A percentile compares a stretch with the other conserved stretches of the same genome.
These are phyloP conservation scores for Pectinophora gossypiella DNA, from an alignment of 1,140 invertebrate species.

Conservation along the genomic window DNA sequence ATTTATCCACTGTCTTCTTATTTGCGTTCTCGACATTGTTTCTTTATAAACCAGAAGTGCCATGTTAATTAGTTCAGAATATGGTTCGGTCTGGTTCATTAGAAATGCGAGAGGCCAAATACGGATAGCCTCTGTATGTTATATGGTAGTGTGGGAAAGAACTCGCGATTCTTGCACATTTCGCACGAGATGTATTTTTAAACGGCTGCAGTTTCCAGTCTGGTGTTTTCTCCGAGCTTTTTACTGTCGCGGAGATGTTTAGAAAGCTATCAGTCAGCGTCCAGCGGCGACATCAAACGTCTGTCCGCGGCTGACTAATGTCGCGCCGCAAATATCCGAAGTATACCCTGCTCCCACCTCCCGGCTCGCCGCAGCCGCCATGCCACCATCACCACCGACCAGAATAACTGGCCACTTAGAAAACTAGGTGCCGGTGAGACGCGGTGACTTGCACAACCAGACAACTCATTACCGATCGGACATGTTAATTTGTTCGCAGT, in stretches of 20 bases:
- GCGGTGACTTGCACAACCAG: neutral
- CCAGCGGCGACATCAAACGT: constrained; percentile 49
- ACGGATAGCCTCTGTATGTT: no score
- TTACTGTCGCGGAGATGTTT: constrained; percentile 55
- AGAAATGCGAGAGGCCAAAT: no score
- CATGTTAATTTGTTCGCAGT: neutral
- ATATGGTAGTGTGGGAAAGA: neutral
- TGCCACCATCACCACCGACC: neutral
- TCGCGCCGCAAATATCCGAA: no score
- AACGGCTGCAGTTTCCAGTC: constrained; percentile 59
- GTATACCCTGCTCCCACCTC: no score
- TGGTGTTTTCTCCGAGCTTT: constrained; percentile 59
- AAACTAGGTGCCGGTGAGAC: constrained; percentile 10
- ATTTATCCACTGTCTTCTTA: no score
- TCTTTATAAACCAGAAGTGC: no score
- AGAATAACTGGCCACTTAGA: constrained; percentile 13
- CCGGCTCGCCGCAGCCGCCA: no score
- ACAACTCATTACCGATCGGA: constrained; percentile 1
- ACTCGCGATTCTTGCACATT: neutral
- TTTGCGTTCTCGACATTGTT: no score
- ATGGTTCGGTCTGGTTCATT: no score
- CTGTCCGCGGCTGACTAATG: constrained; percentile 30
- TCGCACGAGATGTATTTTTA: constrained; percentile 42
- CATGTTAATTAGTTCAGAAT: no score
- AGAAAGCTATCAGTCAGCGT: constrained; percentile 68